A percentile compares a stretch with the other conserved stretches of the same genome.
phyloP scores from a whole-genome alignment of 37 sponge, comb jelly and placozoan species.

The Amphimedon queenslandica region DNA sequence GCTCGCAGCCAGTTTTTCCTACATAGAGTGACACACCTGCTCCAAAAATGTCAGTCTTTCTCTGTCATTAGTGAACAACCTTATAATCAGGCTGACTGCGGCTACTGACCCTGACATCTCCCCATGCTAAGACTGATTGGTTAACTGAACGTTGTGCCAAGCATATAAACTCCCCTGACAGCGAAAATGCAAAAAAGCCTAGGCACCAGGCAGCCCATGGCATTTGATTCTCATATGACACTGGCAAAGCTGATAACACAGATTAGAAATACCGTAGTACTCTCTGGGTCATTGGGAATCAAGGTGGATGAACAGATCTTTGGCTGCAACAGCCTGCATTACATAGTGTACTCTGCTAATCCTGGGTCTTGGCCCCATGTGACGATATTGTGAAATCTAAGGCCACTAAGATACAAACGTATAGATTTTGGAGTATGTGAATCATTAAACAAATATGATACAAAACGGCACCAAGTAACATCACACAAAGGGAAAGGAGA shows the following conservation, averaged over 20 bases:
- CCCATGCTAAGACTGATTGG: not conserved
- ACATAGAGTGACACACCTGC: not conserved
- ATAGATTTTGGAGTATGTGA: not conserved
- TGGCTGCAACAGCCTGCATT: not conserved
- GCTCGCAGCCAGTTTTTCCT: slow-evolving; percentile 9
- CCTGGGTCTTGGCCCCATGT: not conserved
- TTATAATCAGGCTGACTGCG: not conserved
- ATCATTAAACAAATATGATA: not conserved
- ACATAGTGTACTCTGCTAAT: not conserved
- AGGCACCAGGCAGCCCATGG: not conserved
- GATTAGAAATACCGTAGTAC: not conserved
- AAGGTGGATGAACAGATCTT: not conserved
- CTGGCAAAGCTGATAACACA: not conserved
- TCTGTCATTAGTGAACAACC: not conserved
- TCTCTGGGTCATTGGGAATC: not conserved
- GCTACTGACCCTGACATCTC: not conserved
- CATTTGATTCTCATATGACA: not conserved
- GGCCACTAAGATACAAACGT: not conserved
- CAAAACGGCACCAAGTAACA: not conserved
- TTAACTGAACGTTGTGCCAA: not conserved
- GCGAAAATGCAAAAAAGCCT: not conserved
- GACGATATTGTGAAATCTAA: not conserved
- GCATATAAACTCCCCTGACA: not conserved
- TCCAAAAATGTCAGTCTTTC: not conserved
- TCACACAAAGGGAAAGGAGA: not conserved